Base-by-base conservation (phyloP, 1,140 invertebrate genomes). In the Drosophila orosa region DNA sequence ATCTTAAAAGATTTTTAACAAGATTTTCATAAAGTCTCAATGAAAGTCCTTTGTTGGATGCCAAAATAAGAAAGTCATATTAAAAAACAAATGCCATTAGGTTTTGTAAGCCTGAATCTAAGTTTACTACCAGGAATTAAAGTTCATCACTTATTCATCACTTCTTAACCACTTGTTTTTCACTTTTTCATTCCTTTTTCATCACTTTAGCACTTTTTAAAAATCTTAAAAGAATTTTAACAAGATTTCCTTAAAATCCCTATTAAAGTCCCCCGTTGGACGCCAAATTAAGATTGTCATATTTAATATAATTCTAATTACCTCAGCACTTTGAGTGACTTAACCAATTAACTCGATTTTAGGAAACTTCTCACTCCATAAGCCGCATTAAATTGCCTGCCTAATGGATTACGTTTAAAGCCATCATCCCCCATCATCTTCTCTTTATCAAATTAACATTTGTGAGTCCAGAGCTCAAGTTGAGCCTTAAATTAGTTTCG, bases 391-490 rank as follows among this genome's bases (percentile, higher is more conserved):
- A 61, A 45, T 62, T 67, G 44, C 13, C 60, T 50, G 45, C 29
- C n/a, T 66, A 67, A 52, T 50, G 61, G 65, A 68, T 68, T 68
- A 66, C 15, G 65, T 27, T 42, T 50, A 58, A 63, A 22, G 10
- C 35, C 31, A 61, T 52, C 45, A 54, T 24, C 25, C 33, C 29
- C 56, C 19, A 13, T n/a, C 55, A 44, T 35, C 44, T 40, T 35
- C 22, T 33, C 13, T 17, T 66, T 37, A 66, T 68, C 37, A 66
- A 68, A 68, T 68, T 66, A 68, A 65, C 65, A 68, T 42, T 54
- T 54, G 50, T 66, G 35, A 65, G 31, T 8, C 47, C 27, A 65
- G 24, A 44, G 60, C 65, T 52, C 60, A 68, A 52, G 45, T 44
- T 66, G 37, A 52, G 39, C 42, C 61, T 24, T 25, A 42, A 67